phyloP scores from a whole-genome alignment of 1,140 invertebrate genomes.

The Pemphigus obesinymphae region DNA sequence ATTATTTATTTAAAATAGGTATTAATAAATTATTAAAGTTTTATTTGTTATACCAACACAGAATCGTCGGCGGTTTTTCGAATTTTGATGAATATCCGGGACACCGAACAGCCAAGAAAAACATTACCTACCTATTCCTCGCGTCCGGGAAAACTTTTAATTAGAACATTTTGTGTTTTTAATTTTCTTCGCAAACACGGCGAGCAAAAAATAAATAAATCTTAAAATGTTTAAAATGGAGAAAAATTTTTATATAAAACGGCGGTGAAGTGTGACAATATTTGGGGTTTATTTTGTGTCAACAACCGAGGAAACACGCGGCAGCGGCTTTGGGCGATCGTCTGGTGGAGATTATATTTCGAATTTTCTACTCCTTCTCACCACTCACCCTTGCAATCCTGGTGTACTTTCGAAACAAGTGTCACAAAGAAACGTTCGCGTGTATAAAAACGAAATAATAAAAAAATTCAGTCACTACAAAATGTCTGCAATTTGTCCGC shows the following conservation, averaged over 20 bases:
- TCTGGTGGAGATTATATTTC: not conserved
- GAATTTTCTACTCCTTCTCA: not conserved
- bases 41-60: not conserved
- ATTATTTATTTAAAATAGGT: constrained; percentile 26
- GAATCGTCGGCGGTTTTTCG: not conserved
- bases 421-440: not conserved
- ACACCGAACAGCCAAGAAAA: not conserved
- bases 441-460: not conserved
- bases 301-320: not conserved
- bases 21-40: constrained; percentile 30
- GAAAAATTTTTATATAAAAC: not conserved
- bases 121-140: not conserved
- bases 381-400: no score
- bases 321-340: not conserved
- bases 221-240: constrained; percentile 8
- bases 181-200: constrained; percentile 3
- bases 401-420: not conserved
- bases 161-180: constrained; percentile 26
- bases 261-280: constrained; percentile 19
- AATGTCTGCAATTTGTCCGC: no score
- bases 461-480: no score
- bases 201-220: constrained; percentile 6
- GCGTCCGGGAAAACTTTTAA: constrained; percentile 24
- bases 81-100: constrained; percentile 6
- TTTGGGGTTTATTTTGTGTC: constrained; percentile 8